Base-by-base conservation (phyloP, 1,140 invertebrate genomes). In the Nasonia giraulti region DNA sequence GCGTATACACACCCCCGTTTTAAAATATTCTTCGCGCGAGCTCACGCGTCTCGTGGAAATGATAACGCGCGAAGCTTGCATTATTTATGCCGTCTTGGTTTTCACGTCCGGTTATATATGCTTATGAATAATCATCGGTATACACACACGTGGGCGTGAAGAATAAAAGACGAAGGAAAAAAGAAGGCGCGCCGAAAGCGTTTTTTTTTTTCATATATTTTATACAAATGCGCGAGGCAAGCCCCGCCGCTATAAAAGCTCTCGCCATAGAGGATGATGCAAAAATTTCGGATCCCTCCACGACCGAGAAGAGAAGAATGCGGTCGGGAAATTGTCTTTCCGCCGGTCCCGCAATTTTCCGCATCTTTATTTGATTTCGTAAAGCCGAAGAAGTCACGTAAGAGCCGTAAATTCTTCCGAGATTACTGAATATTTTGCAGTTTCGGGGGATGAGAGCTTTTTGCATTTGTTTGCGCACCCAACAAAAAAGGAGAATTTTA, bases 41-140 rank as follows among this genome's bases (percentile, higher is more conserved):
- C 17, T n/a, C n/a, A 7, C 55, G 14, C 55, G 2, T 55, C 27
- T 27, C 40, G 12, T n/a, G 20, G 20, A 62, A 62, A 62, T 20
- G 55, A n/a, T 62, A 62, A 31, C 27, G n/a, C 68, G 23, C 8
- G 68, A 1, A 27, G 8, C 6, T 10, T 12, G 23, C 68, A 6
- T 69, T 69, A 69, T 27, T 69, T 27, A 69, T 68, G 2, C 62
- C n/a, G 50, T 6, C 68, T 27, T 2, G 17, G 27, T 27, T n/a
- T 69, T 69, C 5, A 12, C 68, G 68, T 17, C 1, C 68, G 7
- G 6, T 8, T 69, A 69, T 12, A 55, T 12, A 55, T 17, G 12
- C 40, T 75, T 37, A 75, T 75, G 73, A 75, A 75, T 75, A 75
- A 75, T 44, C 73, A 75, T 75, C 73, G 17, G 17, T n/a, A 37